Base-by-base conservation (phyloP, 2,888 invertebrate genomes). In the Chloromyia formosa region DNA sequence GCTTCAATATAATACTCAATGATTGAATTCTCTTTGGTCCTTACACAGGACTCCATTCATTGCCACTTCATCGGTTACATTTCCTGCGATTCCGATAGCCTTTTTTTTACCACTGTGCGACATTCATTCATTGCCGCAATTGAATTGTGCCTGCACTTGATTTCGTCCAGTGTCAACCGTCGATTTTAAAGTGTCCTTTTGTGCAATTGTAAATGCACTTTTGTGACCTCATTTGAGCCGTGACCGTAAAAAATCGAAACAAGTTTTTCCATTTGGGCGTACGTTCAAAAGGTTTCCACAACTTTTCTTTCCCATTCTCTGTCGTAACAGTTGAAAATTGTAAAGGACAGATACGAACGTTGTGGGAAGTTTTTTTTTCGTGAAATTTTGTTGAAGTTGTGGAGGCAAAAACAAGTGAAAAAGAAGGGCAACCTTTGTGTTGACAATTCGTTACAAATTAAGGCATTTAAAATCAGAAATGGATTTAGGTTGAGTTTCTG, bases 141-240 rank as follows among this genome's bases (percentile, higher is more conserved):
- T 49, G 49, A 49, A 49, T 49, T 49, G 7, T 35, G 27, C 7
- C 3, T 35, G 49, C 49, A 49, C 49, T 49, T 49, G 49, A 49
- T 49, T n/a, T 49, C 16, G 49, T 49, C 49, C 49, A 49, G 49
- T n/a, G 49, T 49, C 49, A 49, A 7, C 14, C 2, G 12, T n/a
- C 71, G 18, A 71, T 27, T 71, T 71, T 71, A 71, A 71, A 71
- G 20, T 20, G 58, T 40, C 71, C 71, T 71, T 35, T 56, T 71
- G 71, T 71, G 22, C 10, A 54, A 54, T 69, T 35, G 54, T 35
- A n/a, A 66, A 40, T 71, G 42, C 18, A 40, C 58, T 56, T 56
- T 71, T 71, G 56, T 71, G 35, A 56, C 71, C 71, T 71, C 27
- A 71, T 40, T 71, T 58, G 27, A 66, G 42, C 71, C 71, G 71